These are phyloP conservation scores for Onthophagus sagittarius DNA, from an alignment of 2,888 invertebrate genomes.

Conservation along the genomic window DNA sequence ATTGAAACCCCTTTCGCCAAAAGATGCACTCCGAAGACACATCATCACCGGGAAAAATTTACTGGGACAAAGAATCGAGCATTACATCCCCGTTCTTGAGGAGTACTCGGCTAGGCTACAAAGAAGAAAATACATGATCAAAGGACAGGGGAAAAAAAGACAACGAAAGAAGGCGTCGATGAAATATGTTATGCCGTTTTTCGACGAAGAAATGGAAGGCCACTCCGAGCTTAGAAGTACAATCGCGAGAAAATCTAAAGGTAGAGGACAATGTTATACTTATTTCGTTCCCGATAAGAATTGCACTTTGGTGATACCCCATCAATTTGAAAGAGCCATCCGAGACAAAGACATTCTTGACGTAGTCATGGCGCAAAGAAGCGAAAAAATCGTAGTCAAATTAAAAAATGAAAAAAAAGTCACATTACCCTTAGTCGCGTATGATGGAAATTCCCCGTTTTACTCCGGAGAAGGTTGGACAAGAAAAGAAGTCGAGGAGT, in stretches of 20 bases:
- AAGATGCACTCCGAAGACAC: constrained; percentile 76
- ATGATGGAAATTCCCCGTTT: constrained; percentile 49
- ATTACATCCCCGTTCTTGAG: constrained; percentile 74
- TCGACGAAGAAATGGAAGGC: constrained; percentile 44
- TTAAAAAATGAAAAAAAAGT: constrained; percentile 67
- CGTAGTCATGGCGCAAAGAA: constrained; percentile 70
- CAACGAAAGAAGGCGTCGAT: constrained; percentile 38
- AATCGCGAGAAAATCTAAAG: constrained; percentile 56
- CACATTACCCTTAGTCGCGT: constrained; percentile 55
- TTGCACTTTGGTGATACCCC: constrained; percentile 68
- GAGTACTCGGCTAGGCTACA: constrained; percentile 42
- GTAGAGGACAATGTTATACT: constrained; percentile 59
- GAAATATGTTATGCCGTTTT: constrained; percentile 41
- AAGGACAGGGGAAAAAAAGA: constrained; percentile 42
- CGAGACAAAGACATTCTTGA: constrained; percentile 73
- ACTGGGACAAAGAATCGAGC: constrained; percentile 64
- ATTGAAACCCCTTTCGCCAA: constrained; percentile 75
- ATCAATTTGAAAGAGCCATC: constrained; percentile 71
- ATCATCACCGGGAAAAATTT: constrained; percentile 76
- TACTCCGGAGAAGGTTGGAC: constrained; percentile 72
- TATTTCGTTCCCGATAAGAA: constrained; percentile 70
- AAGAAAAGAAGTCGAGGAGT: constrained; percentile 54
- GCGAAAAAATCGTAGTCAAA: constrained; percentile 68
- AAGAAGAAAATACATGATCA: constrained; percentile 41
- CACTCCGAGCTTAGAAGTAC: constrained; percentile 43